These are phyloP conservation scores for Cryptus armator DNA, from an alignment of 2,888 invertebrate genomes.

Conservation along the genomic window DNA sequence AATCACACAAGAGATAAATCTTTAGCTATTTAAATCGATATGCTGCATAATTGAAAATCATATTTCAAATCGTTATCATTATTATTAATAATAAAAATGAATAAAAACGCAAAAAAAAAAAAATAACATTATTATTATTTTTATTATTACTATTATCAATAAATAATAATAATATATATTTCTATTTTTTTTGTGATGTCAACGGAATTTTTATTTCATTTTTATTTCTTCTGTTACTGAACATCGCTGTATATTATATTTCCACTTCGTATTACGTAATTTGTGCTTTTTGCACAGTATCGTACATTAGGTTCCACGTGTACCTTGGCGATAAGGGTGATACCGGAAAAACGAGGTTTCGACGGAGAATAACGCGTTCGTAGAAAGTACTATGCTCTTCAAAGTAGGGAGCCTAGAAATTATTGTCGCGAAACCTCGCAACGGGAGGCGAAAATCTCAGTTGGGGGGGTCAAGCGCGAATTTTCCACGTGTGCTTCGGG, in stretches of 20 bases:
- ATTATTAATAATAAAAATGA: too few relatives aligned
- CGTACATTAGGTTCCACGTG: neutral
- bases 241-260: neutral
- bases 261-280: neutral
- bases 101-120: too few relatives aligned
- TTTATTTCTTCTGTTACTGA: neutral
- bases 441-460: slow-evolving; percentile 5
- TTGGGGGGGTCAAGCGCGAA: neutral
- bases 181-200: too few relatives aligned
- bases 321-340: slow-evolving; percentile 6
- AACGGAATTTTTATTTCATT: neutral
- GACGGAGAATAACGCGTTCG: neutral
- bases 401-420: neutral
- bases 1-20: slow-evolving; percentile 73
- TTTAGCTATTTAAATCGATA: neutral
- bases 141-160: too few relatives aligned
- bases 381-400: neutral
- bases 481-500: neutral
- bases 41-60: neutral
- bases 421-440: neutral
- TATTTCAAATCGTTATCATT: neutral
- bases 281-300: neutral
- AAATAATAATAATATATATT: too few relatives aligned
- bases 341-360: neutral
- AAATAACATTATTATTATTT: too few relatives aligned